Base-by-base conservation (phyloP, 2,888 invertebrate species). In the Aspidiotus rigidus region DNA sequence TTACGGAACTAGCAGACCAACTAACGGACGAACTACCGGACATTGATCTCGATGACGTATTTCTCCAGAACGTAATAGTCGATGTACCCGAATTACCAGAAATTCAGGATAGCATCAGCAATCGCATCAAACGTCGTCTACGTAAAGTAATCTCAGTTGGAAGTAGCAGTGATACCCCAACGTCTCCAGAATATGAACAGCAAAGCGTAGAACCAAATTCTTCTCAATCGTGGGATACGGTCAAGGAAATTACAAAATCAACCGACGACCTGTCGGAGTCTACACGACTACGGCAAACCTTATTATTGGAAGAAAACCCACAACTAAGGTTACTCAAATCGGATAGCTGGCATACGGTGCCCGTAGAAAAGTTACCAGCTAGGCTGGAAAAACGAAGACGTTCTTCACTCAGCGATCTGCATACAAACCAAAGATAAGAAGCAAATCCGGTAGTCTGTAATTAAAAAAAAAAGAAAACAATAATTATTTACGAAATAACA, bases 121-220 rank as follows among this genome's bases (percentile, higher is more conserved):
- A 59, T 17, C 28, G 67, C 13, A 67, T 67, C 16, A 67, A 67
- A 60, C 59, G 67, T 1, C 67, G 67, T 5, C 28, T 69, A 9
- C 61, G 42, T 15, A 69, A 69, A 69, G 69, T 62, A 15, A 41
- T 69, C n/a, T 62, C 69, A 7, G 44, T 62, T 49, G 62, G 62
- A 42, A 69, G 69, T 57, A 62, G 62, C 57, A 57, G 62, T n/a
- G 63, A 69, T 11, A 62, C 15, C 28, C 28, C 28, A 28, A 28
- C 28, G 28, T 28, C 28, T 28, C 28, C 28, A 3, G 28, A 28
- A 28, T 28, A 28, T 28, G 28, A 28, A 28, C 28, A 28, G 28
- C 28, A 28, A 28, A 28, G 28, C 5, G 28, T 41, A 13, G 49
- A 49, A 13, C 49, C 11, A 49, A 49, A 2, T n/a, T n/a, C 11